Evolutionary conservation across 2,113 vertebrate species (phyloP), one percentile per base, ranked within the genome.

Genomic region (Propithecus coquereli): DNA sequence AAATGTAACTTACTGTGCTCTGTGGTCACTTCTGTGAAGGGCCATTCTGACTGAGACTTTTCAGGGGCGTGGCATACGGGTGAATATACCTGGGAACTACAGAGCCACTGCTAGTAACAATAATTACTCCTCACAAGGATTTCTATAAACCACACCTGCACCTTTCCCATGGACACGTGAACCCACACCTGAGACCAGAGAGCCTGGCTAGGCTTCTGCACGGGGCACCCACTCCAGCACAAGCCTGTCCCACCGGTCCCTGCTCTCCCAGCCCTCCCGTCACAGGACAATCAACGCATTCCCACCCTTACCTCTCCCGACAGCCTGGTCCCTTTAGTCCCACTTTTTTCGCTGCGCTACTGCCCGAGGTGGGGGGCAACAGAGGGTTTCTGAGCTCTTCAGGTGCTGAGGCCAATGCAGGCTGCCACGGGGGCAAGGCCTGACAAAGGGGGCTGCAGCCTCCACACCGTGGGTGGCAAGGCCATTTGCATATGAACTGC

Each of bases 271-370:
- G 2, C 2, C 4, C 7, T 17, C 59, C 54, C 1, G 1, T 5
- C 0, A 8, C 0, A 14, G 0, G 13, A 30, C 22, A 10, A 3
- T 3, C 11, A 11, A 45, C 40, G 84, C 83, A 43, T 2, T 13
- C 52, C 34, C n/a, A 9, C 37, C 17, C 59, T 32, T 14, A 52
- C 61, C 68, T 83, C 40, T 50, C 70, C 8, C 0, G 0, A 50
- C 34, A 13, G 37, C 79, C 47, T 27, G 57, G 43, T 7, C 30
- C 90, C 66, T 82, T 22, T 1, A 2, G 20, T 3, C 47, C 76
- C 2, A 47, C 3, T 17, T 0, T 52, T 8, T 25, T 37, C 16
- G 18, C 77, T 94, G 37, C 32, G 10, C 43, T 57, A 2, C 0
- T 14, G 65, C 52, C 65, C 57, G 77, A 52, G 50, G 52, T 0